phyloP scores from a whole-genome alignment of 2,797 vertebrate genomes.

The Dendrocincla fuliginosa region DNA sequence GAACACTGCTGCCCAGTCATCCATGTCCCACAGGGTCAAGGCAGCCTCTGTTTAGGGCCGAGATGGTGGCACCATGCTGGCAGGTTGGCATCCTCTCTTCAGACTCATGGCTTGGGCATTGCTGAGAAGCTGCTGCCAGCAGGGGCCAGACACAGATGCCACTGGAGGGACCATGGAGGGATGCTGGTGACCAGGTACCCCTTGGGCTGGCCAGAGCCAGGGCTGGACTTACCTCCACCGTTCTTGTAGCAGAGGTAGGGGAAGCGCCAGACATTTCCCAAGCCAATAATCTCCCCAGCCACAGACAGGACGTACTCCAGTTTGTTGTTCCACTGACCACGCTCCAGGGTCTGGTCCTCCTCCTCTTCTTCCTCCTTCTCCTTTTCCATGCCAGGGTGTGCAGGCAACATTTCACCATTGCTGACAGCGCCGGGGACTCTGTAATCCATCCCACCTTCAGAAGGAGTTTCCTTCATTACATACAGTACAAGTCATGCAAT shows the following conservation, averaged over 20 bases:
- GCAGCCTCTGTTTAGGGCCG: rapidly evolving
- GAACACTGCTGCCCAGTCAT: not conserved
- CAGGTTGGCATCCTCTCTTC: not conserved
- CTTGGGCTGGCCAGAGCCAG: no score
- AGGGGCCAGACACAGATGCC: rapidly evolving
- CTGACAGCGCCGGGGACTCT: conserved; percentile 63
- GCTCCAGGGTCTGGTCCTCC: conserved; percentile 82
- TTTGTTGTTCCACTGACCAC: conserved; percentile 94
- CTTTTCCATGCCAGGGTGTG: conserved; percentile 58
- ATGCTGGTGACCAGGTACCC: rapidly evolving
- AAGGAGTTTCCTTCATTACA: conserved; percentile 9
- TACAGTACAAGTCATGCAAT: not conserved
- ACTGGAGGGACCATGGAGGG: rapidly evolving
- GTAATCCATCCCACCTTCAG: conserved; percentile 79
- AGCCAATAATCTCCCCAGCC: conserved; percentile 91
- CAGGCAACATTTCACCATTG: conserved; percentile 76
- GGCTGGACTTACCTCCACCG: conserved; percentile 85
- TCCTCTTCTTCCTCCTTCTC: conserved; percentile 44
- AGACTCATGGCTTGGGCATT: not conserved
- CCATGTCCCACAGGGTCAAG: rapidly evolving
- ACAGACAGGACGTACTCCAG: conserved; percentile 90
- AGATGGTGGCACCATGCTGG: rapidly evolving
- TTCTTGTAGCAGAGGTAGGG: conserved; percentile 98
- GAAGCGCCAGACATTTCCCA: conserved; percentile 96
- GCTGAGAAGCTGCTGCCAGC: not conserved